These are phyloP conservation scores for Whitmania pigra DNA, from an alignment of 1,140 invertebrate species.

Conservation along the genomic window DNA sequence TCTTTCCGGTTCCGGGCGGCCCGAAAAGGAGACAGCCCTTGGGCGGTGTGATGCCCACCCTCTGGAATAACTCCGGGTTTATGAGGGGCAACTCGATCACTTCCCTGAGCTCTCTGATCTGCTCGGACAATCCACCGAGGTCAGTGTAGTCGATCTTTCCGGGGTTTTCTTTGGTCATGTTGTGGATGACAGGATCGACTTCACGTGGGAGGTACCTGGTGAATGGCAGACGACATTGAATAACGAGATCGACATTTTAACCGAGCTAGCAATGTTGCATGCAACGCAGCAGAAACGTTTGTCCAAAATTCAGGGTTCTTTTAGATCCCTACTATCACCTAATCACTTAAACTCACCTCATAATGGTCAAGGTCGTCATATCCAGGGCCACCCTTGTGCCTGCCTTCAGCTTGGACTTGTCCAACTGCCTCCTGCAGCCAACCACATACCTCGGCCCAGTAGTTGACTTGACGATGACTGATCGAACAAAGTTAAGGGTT, in stretches of 20 bases:
- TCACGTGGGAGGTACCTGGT: conserved; percentile 81
- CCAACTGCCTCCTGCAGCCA: conserved; percentile 86
- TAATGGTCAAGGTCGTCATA: conserved; percentile 98
- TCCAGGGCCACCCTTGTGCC: conserved; percentile 98
- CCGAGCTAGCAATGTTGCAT: no score
- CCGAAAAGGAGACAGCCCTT: conserved; percentile 95
- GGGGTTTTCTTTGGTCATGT: conserved; percentile 99
- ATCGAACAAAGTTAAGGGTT: not conserved
- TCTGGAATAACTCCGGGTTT: conserved; percentile 92
- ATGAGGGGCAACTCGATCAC: conserved; percentile 91
- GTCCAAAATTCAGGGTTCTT: no score
- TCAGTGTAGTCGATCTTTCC: conserved; percentile 89
- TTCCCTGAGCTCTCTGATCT: conserved; percentile 92
- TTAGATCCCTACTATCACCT: not conserved
- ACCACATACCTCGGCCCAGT: conserved; percentile 98
- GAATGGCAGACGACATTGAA: not conserved
- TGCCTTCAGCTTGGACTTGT: conserved; percentile 80
- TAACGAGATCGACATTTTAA: no score
- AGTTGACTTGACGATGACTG: conserved; percentile 98
- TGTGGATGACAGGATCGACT: conserved; percentile 96
- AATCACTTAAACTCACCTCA: conserved; percentile 52
- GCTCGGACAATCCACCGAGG: conserved; percentile 92
- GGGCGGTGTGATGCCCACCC: conserved; percentile 95
- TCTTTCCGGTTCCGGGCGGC: conserved; percentile 92
- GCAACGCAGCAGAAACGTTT: no score